A percentile compares a stretch with the other conserved stretches of the same genome.
phyloP scores from a whole-genome alignment of 2,113 vertebrate species.

The Orycteropus afer region DNA sequence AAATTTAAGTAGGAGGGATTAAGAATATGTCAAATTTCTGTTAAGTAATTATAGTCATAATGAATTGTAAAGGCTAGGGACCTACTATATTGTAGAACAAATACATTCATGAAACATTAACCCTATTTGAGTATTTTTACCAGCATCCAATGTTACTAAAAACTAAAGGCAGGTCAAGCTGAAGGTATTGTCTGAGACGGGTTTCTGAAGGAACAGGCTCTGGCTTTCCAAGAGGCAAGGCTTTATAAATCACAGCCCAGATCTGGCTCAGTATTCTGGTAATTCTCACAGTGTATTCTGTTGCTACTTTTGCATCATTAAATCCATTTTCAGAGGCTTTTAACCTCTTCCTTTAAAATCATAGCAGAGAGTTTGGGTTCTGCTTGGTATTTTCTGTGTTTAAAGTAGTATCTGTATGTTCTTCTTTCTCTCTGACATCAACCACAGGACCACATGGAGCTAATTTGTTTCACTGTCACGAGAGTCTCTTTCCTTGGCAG shows the following conservation, averaged over 20 bases:
- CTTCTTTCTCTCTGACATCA: background rate
- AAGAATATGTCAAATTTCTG: background rate
- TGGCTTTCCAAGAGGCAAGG: background rate
- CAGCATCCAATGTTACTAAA: background rate
- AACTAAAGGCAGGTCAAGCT: background rate
- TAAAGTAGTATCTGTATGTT: background rate
- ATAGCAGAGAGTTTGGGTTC: background rate
- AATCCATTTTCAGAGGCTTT: background rate
- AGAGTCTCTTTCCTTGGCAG: background rate
- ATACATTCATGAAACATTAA: background rate
- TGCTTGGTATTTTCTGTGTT: background rate
- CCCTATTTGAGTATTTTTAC: background rate
- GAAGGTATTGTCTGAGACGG: background rate
- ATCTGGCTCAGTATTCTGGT: background rate
- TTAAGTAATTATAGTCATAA: background rate
- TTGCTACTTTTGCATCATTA: background rate
- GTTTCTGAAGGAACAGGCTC: background rate
- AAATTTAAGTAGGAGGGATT: background rate
- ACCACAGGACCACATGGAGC: background rate
- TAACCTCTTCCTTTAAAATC: slow-evolving; percentile 4
- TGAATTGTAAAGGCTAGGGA: background rate
- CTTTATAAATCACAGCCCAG: background rate
- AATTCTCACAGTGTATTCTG: rapidly evolving
- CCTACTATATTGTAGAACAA: background rate
- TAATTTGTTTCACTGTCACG: background rate